A percentile compares a stretch with the other conserved stretches of the same genome.
Evolutionary conservation across 2,113 vertebrate species (phyloP).

Genomic region (Sisor rabdophorus): DNA sequence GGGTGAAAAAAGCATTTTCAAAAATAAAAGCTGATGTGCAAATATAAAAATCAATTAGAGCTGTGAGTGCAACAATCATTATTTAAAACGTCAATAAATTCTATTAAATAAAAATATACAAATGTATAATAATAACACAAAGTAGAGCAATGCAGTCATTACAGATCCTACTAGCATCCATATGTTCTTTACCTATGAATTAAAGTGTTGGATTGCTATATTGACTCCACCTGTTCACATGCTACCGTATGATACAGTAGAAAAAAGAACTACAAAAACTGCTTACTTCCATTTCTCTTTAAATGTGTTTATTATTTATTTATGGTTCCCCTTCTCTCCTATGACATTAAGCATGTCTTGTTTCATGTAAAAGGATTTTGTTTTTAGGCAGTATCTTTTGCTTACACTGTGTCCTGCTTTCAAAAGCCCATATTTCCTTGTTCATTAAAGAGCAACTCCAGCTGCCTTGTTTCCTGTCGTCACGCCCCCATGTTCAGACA

Average conservation of each 20-base stretch:
- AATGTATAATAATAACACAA: neutral
- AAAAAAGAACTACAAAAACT: conserved; percentile 29
- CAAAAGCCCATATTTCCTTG: conserved; percentile 7
- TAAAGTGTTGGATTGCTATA: neutral
- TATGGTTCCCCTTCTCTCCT: neutral
- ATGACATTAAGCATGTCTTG: neutral
- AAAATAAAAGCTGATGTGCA: neutral
- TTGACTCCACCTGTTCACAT: conserved; percentile 39
- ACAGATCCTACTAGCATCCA: conserved; percentile 1
- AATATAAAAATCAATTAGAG: conserved; percentile 12
- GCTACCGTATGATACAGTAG: conserved; percentile 32
- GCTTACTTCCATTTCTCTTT: neutral
- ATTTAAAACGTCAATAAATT: neutral
- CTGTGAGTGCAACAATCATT: neutral
- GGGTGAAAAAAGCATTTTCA: conserved; percentile 32
- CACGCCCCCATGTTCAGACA: conserved; percentile 9
- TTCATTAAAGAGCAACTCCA: conserved; percentile 17
- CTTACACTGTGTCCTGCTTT: conserved; percentile 1
- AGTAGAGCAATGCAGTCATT: neutral
- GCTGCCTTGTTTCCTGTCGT: conserved; percentile 14
- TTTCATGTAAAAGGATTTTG: conserved; percentile 3
- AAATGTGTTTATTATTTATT: neutral
- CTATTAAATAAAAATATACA: neutral
- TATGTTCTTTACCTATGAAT: neutral
- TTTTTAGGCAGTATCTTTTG: neutral